Percentiles rank a stretch among this genome's conserved stretches.
phyloP scores from a whole-genome alignment of 2,797 vertebrate species.

The Hydrocynus forskahlii region DNA sequence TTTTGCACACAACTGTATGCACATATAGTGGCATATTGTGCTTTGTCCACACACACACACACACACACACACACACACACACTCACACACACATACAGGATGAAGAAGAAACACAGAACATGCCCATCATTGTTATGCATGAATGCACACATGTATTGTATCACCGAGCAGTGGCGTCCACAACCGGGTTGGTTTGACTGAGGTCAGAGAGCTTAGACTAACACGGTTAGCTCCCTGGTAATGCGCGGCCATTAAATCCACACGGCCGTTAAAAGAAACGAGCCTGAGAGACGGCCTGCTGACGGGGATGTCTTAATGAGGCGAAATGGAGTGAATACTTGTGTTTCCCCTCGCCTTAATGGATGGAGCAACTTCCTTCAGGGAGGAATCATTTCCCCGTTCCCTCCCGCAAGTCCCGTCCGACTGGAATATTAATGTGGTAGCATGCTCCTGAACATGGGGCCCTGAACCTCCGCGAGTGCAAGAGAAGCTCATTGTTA shows the following conservation, averaged over 20 bases:
- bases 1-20: no score
- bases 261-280: constrained; percentile 57
- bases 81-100: not conserved
- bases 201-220: constrained; percentile 21
- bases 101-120: not conserved
- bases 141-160: not conserved
- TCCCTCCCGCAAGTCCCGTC: constrained; percentile 24
- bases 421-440: constrained; percentile 70
- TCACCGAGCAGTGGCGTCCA: constrained; percentile 3
- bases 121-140: constrained; percentile 4
- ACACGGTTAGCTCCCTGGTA: constrained; percentile 29
- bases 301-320: constrained; percentile 62
- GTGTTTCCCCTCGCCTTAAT: constrained; percentile 61
- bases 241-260: constrained; percentile 47
- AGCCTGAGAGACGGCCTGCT: constrained; percentile 18
- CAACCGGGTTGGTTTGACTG: constrained; percentile 27
- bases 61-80: not conserved
- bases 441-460: constrained; percentile 40
- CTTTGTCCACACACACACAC: not conserved
- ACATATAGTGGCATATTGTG: not conserved
- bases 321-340: constrained; percentile 65
- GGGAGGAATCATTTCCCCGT: constrained; percentile 62
- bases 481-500: constrained; percentile 45
- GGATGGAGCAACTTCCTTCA: constrained; percentile 60
- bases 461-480: constrained; percentile 9